These are phyloP conservation scores for Bambusicola thoracicus DNA, from an alignment of 2,113 vertebrate species.

Conservation along the genomic window DNA sequence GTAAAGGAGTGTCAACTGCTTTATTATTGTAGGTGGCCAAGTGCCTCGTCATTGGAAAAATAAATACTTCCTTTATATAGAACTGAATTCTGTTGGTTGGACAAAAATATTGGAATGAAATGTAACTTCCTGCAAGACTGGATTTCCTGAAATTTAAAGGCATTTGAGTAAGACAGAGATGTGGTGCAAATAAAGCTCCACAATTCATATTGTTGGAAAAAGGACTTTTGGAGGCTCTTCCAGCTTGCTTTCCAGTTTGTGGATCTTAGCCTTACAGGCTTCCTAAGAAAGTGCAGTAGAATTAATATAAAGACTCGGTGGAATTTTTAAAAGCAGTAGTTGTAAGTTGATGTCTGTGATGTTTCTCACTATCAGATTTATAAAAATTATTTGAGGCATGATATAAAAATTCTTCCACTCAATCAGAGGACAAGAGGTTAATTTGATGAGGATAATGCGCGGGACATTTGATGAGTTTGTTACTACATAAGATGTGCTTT, in stretches of 20 bases:
- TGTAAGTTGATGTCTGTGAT: neutral
- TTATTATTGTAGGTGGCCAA: neutral
- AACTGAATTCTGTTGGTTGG: neutral
- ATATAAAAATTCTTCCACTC: neutral
- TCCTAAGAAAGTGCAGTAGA: neutral
- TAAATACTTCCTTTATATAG: neutral
- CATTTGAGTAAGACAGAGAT: neutral
- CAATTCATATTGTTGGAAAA: neutral
- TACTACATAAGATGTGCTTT: neutral
- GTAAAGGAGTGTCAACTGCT: neutral
- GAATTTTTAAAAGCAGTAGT: neutral
- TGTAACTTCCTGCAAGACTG: neutral
- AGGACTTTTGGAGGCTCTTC: neutral
- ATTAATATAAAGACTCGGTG: neutral
- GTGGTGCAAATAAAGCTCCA: neutral
- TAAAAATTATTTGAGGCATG: fast-evolving
- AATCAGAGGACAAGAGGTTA: neutral
- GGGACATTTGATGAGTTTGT: neutral
- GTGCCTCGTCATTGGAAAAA: constrained; percentile 2
- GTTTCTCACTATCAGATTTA: neutral
- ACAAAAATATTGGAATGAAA: neutral
- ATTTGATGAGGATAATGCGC: neutral
- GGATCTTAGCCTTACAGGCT: neutral
- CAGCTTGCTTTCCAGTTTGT: neutral
- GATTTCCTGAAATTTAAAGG: neutral